Evolutionary conservation across 2,797 vertebrate genomes (phyloP).

Genomic region (Siniperca obscura): DNA sequence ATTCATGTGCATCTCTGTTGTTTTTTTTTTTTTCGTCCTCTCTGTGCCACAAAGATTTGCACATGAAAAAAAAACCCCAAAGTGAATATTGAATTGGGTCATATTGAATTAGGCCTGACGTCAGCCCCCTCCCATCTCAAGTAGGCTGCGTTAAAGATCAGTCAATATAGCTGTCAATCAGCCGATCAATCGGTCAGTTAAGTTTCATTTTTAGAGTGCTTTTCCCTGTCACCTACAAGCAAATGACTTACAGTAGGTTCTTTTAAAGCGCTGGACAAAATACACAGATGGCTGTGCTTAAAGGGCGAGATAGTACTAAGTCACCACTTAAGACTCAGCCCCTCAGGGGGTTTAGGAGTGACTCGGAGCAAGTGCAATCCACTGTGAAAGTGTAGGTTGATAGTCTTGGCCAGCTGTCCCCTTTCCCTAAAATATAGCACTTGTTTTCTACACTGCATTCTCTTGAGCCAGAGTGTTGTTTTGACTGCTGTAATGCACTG

Average conservation of each 20-base stretch:
- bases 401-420: slow-evolving; percentile 25
- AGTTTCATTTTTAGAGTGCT: slow-evolving; percentile 75
- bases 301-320: slow-evolving; percentile 45
- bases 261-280: slow-evolving; percentile 40
- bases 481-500: slow-evolving; percentile 65
- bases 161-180: slow-evolving; percentile 75
- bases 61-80: slow-evolving; percentile 17
- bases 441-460: slow-evolving; percentile 25
- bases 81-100: slow-evolving; percentile 68
- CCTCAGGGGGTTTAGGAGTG: slow-evolving; percentile 34
- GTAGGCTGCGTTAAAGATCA: slow-evolving; percentile 69
- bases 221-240: slow-evolving; percentile 50
- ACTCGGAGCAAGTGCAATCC: slow-evolving; percentile 38
- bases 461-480: slow-evolving; percentile 59
- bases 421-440: slow-evolving; percentile 23
- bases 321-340: slow-evolving; percentile 38
- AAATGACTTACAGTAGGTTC: slow-evolving; percentile 26
- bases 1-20: slow-evolving; percentile 69
- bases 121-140: slow-evolving; percentile 55
- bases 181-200: slow-evolving; percentile 63
- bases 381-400: slow-evolving; percentile 20
- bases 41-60: slow-evolving; percentile 60
- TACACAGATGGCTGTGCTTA: slow-evolving; percentile 44
- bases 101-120: slow-evolving; percentile 64
- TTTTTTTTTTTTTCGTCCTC: slow-evolving; percentile 27